A percentile compares a stretch with the other conserved stretches of the same genome.
These are phyloP conservation scores for Rhagologus leucostigma DNA, from an alignment of 2,113 vertebrate genomes.

Conservation along the genomic window DNA sequence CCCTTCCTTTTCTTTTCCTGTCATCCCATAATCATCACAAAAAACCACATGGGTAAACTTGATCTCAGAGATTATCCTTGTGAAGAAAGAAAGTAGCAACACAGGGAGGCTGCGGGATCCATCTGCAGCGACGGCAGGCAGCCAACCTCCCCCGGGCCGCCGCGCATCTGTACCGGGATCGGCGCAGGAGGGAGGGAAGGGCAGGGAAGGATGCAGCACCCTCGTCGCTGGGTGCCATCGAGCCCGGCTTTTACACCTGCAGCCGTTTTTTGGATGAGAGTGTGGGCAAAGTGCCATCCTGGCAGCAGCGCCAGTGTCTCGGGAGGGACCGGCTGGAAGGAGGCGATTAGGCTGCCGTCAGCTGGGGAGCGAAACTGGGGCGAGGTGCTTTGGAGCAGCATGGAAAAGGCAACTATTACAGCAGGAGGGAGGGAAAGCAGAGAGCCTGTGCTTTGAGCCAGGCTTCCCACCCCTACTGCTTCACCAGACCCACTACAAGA, in stretches of 20 bases:
- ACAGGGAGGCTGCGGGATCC: background rate
- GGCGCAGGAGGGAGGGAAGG: background rate
- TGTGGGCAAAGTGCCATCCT: background rate
- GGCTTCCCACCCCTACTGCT: background rate
- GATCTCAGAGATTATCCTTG: background rate
- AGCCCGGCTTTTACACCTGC: conserved; percentile 28
- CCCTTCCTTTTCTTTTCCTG: background rate
- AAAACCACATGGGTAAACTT: background rate
- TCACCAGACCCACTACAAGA: background rate
- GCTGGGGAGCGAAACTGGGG: background rate
- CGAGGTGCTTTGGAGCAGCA: background rate
- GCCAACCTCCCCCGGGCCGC: background rate
- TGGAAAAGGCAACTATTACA: background rate
- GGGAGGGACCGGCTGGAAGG: conserved; percentile 22
- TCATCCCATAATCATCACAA: background rate
- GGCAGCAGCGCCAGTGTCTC: background rate
- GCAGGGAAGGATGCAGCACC: background rate
- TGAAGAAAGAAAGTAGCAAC: background rate
- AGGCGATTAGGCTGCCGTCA: conserved; percentile 15
- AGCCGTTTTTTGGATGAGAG: background rate
- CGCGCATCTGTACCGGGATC: background rate
- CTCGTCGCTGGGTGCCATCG: background rate
- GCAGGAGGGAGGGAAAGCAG: background rate
- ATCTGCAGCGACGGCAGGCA: background rate
- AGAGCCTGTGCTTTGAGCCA: background rate